Conservation (phyloP, 2,113 vertebrate genomes). For the Toxotes chatareus region DNA sequence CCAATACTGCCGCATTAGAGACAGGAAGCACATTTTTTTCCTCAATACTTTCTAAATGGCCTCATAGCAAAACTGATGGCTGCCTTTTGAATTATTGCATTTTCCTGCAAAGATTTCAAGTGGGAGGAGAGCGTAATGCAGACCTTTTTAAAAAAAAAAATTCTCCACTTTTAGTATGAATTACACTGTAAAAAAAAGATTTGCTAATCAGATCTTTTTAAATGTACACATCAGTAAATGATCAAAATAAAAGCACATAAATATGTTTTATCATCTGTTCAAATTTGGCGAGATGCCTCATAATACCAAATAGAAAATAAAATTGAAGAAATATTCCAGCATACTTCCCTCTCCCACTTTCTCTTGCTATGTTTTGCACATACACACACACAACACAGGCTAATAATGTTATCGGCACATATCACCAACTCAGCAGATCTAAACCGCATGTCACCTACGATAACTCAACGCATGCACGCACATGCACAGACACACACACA, state of each 20-base stretch:
- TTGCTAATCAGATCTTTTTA: constrained; percentile 16
- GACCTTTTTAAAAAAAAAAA: neutral
- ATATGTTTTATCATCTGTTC: constrained; percentile 5
- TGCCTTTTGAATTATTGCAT: constrained; percentile 49
- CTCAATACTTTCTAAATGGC: constrained; percentile 52
- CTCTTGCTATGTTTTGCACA: constrained; percentile 24
- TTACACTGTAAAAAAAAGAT: constrained; percentile 16
- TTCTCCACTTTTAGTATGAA: constrained; percentile 23
- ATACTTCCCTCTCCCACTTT: constrained; percentile 5
- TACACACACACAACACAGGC: constrained; percentile 41
- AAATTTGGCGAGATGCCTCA: constrained; percentile 3
- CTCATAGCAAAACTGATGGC: constrained; percentile 46
- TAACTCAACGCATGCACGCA: constrained; percentile 59
- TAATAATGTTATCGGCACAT: constrained; percentile 79
- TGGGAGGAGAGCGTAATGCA: constrained; percentile 34
- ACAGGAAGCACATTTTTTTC: constrained; percentile 53
- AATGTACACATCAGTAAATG: neutral
- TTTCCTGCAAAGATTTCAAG: constrained; percentile 38
- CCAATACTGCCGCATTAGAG: constrained; percentile 37
- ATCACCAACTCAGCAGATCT: constrained; percentile 83
- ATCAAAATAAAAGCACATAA: constrained; percentile 14
- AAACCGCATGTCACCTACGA: constrained; percentile 71
- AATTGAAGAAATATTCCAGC: constrained; percentile 19
- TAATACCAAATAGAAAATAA: constrained; percentile 18
- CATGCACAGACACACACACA: constrained; percentile 38